Conservation (phyloP, 35 echinoderm and acorn worm species). For the Nesometra sesokonis region DNA sequence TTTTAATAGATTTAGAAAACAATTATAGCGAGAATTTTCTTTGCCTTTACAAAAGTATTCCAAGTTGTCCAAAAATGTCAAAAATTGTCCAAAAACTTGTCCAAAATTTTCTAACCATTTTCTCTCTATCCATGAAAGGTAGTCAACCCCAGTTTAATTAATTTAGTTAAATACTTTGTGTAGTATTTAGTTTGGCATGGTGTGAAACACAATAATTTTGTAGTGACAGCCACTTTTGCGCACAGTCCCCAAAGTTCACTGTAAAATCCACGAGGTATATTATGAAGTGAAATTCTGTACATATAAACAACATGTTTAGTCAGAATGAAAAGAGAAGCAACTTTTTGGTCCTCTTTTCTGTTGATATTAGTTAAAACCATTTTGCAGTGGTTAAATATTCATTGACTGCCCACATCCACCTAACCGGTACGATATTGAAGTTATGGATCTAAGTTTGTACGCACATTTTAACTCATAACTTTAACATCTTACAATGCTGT, state of each 20-base stretch:
- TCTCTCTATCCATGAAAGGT: too few relatives aligned
- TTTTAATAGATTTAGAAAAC: too few relatives aligned
- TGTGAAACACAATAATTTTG: neutral
- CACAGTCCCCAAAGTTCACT: neutral
- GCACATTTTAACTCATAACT: neutral
- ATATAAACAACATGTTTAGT: neutral
- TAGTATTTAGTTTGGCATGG: neutral
- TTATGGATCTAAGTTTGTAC: neutral
- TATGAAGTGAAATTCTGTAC: neutral
- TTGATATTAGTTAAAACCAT: neutral
- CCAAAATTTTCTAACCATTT: too few relatives aligned
- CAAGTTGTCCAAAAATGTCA: too few relatives aligned
- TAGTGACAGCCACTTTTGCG: neutral
- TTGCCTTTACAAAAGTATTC: too few relatives aligned
- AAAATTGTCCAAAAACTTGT: too few relatives aligned
- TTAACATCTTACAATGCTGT: neutral
- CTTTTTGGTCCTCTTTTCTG: neutral
- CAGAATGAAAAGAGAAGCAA: neutral
- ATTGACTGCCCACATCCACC: neutral
- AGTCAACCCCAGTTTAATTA: too few relatives aligned
- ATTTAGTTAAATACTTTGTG: neutral
- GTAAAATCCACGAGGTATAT: neutral
- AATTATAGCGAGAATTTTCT: too few relatives aligned
- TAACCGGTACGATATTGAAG: neutral
- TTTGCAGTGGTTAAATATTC: neutral